Evolutionary conservation across 2,797 vertebrate genomes (phyloP), one percentile per base, ranked within the genome.

Genomic region (Taenioides sp.): DNA sequence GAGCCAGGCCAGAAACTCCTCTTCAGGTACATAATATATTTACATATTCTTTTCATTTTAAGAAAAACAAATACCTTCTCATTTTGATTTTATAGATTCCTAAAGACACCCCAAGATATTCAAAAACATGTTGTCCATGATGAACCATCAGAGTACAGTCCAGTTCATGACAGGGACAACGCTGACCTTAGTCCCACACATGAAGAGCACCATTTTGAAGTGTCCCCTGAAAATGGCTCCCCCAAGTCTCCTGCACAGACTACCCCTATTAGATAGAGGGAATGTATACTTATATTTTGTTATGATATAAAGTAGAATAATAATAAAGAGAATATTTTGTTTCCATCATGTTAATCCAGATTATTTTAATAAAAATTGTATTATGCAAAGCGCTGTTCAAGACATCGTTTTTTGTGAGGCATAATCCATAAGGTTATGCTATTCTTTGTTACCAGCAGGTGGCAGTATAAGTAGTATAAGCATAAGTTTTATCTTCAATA

Each of bases 1-100:
- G 97, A 98, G 79, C 92, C 91, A 0, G 96, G 97, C 18, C 96
- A 98, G 89, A 97, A 95, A 75, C 94, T 97, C 3, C 85, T 97
- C 28, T 98, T 97, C 89, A 95, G 97, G 97, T 97, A 70, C 87
- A 72, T 49, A 1, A 31, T 40, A 6, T 0, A 47, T 65, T 23
- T 23, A 47, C 14, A 16, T 40, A 47, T 16, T 17, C 25, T 49
- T 23, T n/a, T 34, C 61, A 3, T 55, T 18, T 47, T 68, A 69
- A 40, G 22, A n/a, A 40, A 62, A n/a, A 37, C 27, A 61, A 18
- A 16, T 69, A 3, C 75, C 69, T 20, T 3, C 74, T 40, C 9
- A 12, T 74, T 22, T 18, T 65, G 1, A 64, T 18, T 23, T n/a
- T 0, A 68, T 80, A 97, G 96, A 74, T 98, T 97, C 90, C 85